Evolutionary conservation across 2,797 vertebrate species (phyloP).

Genomic region (Xenentodon cancila): DNA sequence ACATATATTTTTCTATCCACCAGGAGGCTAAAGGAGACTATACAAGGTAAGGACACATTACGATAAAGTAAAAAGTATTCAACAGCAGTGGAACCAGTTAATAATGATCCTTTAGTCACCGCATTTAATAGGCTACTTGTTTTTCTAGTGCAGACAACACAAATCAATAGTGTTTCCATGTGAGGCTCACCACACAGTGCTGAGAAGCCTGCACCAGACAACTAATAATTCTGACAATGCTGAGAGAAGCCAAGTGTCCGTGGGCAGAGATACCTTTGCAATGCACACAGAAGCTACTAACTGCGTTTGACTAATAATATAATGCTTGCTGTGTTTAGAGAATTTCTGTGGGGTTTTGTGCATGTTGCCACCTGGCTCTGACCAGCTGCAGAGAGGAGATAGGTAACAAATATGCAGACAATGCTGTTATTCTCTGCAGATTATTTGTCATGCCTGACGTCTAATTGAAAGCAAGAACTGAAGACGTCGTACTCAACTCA

Average conservation of each 20-base stretch:
- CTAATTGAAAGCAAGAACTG: background rate
- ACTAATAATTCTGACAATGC: conserved; percentile 71
- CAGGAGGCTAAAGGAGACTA: conserved; percentile 97
- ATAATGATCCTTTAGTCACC: conserved; percentile 52
- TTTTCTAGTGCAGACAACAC: conserved; percentile 50
- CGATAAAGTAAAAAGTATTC: conserved; percentile 55
- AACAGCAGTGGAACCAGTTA: conserved; percentile 57
- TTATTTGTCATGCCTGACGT: conserved; percentile 1
- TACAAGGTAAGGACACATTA: conserved; percentile 75
- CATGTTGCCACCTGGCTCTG: conserved; percentile 31
- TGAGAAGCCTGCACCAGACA: conserved; percentile 59
- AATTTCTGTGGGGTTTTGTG: conserved; percentile 27
- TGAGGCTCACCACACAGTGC: conserved; percentile 51
- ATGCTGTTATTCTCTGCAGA: conserved; percentile 2
- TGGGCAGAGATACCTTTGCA: conserved; percentile 26
- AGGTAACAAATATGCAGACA: background rate
- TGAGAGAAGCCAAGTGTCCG: conserved; percentile 45
- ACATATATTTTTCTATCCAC: conserved; percentile 54
- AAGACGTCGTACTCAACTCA: too few species aligned
- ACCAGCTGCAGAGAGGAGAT: conserved; percentile 15
- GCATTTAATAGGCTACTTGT: conserved; percentile 68
- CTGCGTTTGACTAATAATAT: conserved; percentile 30
- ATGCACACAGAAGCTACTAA: conserved; percentile 18
- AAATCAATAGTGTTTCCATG: conserved; percentile 71
- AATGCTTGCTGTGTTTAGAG: conserved; percentile 11